These are phyloP conservation scores for Apodemus speciosus DNA, from an alignment of 2,113 vertebrate genomes.

Conservation along the genomic window DNA sequence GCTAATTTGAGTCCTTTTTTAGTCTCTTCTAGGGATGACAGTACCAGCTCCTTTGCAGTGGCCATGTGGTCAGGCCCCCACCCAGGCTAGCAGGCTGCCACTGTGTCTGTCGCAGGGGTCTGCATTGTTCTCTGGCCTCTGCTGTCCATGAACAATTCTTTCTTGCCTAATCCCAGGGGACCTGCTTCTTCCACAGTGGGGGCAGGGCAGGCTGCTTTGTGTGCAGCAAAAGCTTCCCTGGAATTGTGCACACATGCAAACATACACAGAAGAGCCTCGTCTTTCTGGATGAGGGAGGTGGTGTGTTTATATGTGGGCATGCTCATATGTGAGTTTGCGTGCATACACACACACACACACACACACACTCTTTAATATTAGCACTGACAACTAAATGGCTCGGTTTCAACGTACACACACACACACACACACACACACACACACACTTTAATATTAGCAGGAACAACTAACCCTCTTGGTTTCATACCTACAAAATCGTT, in stretches of 20 bases:
- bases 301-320: not conserved
- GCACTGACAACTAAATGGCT: not conserved
- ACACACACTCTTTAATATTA: not conserved
- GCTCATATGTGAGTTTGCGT: not conserved
- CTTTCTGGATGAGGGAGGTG: not conserved
- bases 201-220: slow-evolving; percentile 85
- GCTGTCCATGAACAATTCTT: slow-evolving; percentile 89
- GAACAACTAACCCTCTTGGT: not conserved
- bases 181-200: slow-evolving; percentile 83
- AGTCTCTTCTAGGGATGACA: slow-evolving; percentile 84
- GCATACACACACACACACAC: not conserved
- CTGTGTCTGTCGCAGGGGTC: slow-evolving; percentile 83
- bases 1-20: slow-evolving; percentile 82
- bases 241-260: slow-evolving; percentile 81
- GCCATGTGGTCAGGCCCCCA: slow-evolving; percentile 85
- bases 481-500: not conserved
- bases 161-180: slow-evolving; percentile 84
- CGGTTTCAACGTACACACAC: not conserved
- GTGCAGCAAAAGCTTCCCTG: slow-evolving; percentile 85
- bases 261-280: not conserved
- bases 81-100: slow-evolving; percentile 75
- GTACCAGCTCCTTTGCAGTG: slow-evolving; percentile 77
- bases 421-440: not conserved
- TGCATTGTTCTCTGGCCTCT: slow-evolving; percentile 88
- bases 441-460: not conserved